A percentile compares a stretch with the other conserved stretches of the same genome.
phyloP scores from a whole-genome alignment of 2,797 vertebrate species.

The Characodon lateralis region DNA sequence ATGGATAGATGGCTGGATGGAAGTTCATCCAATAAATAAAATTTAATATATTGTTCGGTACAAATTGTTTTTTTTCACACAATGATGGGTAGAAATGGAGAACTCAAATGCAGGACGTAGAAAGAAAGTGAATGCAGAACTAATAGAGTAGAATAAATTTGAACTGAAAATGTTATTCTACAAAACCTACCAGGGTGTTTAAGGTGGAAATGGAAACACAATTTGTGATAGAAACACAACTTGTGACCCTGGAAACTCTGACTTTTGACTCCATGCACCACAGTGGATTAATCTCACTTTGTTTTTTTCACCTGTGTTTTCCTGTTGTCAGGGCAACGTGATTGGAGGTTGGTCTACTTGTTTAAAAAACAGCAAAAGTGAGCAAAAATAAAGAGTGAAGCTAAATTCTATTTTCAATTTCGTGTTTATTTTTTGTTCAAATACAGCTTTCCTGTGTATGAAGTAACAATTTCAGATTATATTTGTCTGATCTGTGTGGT shows the following conservation, averaged over 20 bases:
- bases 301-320: neutral
- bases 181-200: neutral
- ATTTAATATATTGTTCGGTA: no score
- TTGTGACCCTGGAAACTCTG: neutral
- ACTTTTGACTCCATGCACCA: neutral
- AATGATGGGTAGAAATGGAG: neutral
- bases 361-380: constrained; percentile 1
- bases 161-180: neutral
- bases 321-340: neutral
- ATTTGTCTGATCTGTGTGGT: neutral
- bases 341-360: neutral
- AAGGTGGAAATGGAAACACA: neutral
- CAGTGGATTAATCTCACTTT: neutral
- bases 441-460: neutral
- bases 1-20: neutral
- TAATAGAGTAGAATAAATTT: neutral
- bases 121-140: no score
- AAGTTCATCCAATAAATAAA: neutral
- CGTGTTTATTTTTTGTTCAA: neutral
- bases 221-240: neutral
- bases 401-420: neutral
- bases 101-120: neutral
- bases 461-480: neutral
- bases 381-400: constrained; percentile 1
- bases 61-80: neutral